Percentiles rank a stretch among this genome's conserved stretches.
Evolutionary conservation across 1,140 invertebrate species (phyloP).

Genomic region (Forficula auricularia): DNA sequence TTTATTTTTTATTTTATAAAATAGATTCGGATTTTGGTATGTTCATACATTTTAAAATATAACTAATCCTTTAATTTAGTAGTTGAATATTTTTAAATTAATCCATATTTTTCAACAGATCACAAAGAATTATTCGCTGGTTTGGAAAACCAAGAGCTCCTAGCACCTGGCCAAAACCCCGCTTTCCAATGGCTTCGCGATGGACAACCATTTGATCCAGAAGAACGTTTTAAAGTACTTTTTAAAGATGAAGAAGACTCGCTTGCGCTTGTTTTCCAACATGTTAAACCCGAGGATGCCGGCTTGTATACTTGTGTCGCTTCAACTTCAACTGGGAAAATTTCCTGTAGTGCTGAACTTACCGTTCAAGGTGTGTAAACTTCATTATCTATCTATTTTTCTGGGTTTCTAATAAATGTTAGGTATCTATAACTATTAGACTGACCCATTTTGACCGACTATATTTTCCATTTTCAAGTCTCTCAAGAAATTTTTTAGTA

Average conservation of each 20-base stretch:
- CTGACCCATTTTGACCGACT: too few relatives aligned
- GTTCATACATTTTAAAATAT: too few relatives aligned
- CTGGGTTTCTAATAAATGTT: not conserved
- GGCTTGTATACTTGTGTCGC: conserved; percentile 90
- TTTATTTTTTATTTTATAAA: too few relatives aligned
- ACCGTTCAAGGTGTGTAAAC: conserved; percentile 57
- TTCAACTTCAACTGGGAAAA: conserved; percentile 76
- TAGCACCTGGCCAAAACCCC: conserved; percentile 55
- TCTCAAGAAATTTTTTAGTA: not conserved
- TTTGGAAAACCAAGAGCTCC: conserved; percentile 41
- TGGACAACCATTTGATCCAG: conserved; percentile 73
- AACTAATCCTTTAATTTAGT: too few relatives aligned
- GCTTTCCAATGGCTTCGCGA: conserved; percentile 81
- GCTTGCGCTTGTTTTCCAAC: conserved; percentile 77
- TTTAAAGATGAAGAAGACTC: conserved; percentile 83
- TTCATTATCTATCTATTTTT: not conserved
- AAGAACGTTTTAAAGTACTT: conserved; percentile 83
- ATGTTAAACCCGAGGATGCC: conserved; percentile 82
- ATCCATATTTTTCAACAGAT: conserved; percentile 38
- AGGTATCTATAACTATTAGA: too few relatives aligned
- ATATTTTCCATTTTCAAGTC: too few relatives aligned
- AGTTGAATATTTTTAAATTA: too few relatives aligned
- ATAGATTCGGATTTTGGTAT: too few relatives aligned
- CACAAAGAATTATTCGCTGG: conserved; percentile 57
- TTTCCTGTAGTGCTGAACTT: conserved; percentile 82